Conservation (phyloP, 92 coral and sea anemone species). For the Phenganax marumi region DNA sequence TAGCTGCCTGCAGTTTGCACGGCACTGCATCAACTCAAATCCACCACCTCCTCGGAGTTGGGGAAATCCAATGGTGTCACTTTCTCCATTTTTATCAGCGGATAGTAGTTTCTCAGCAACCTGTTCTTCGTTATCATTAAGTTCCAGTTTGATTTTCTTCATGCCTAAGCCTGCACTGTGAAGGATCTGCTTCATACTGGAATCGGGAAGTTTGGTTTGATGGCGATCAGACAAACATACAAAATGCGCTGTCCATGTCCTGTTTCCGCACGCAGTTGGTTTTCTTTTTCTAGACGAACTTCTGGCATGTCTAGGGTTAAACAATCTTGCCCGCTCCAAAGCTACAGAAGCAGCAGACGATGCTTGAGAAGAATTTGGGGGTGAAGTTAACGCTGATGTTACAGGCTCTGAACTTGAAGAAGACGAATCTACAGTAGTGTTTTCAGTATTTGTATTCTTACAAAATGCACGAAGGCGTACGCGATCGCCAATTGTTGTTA, state of each 20-base stretch:
- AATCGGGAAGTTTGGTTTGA: slow-evolving; percentile 33
- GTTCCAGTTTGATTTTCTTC: slow-evolving; percentile 40
- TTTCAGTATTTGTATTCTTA: too few relatives aligned
- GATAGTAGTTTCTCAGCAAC: slow-evolving; percentile 37
- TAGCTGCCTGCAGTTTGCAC: slow-evolving; percentile 53
- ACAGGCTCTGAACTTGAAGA: too few relatives aligned
- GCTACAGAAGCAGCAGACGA: slow-evolving; percentile 47
- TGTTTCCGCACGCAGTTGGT: background rate
- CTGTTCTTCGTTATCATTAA: slow-evolving; percentile 39
- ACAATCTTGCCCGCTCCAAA: slow-evolving; percentile 41
- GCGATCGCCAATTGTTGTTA: too few relatives aligned
- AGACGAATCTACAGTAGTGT: too few relatives aligned
- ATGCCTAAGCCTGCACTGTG: slow-evolving; percentile 42
- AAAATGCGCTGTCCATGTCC: slow-evolving; percentile 40
- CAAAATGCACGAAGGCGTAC: too few relatives aligned
- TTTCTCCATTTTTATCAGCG: slow-evolving; percentile 30
- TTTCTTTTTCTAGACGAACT: slow-evolving; percentile 32
- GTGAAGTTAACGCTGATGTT: too few relatives aligned
- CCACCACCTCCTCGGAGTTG: slow-evolving; percentile 56
- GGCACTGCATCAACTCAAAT: slow-evolving; percentile 59
- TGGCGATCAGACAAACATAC: slow-evolving; percentile 41
- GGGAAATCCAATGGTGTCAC: slow-evolving; percentile 52
- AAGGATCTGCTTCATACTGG: slow-evolving; percentile 32
- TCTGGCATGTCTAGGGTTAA: slow-evolving; percentile 48
- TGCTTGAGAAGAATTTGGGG: slow-evolving; percentile 5